These are phyloP conservation scores for Sus cebifrons DNA, from an alignment of 2,797 vertebrate genomes.

Conservation along the genomic window DNA sequence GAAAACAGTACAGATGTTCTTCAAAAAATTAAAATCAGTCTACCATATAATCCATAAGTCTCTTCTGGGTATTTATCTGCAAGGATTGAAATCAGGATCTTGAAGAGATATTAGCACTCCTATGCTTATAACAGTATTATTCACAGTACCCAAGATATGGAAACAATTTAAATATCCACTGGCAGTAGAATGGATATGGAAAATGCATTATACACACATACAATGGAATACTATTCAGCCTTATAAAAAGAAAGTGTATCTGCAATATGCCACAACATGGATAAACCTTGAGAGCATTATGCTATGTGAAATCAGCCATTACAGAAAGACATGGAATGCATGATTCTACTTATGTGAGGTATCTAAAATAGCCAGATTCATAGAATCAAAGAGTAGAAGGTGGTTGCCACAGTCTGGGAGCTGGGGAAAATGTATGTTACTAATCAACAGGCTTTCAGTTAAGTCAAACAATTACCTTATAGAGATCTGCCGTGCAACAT, in stretches of 20 bases:
- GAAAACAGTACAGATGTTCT: no score
- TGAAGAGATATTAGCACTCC: no score
- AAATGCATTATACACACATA: not conserved
- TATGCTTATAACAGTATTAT: no score
- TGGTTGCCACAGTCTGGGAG: not conserved
- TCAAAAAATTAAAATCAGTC: no score
- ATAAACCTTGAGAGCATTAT: not conserved
- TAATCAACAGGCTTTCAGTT: not conserved
- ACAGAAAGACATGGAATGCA: not conserved
- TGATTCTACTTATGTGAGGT: not conserved
- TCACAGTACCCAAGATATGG: no score
- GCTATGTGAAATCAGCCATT: not conserved
- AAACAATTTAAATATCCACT: not conserved
- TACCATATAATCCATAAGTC: no score
- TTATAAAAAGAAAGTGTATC: not conserved
- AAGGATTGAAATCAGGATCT: no score
- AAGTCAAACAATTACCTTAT: not conserved
- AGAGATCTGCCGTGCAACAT: not conserved
- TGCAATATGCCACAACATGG: not conserved
- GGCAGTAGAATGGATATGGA: not conserved
- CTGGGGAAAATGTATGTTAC: not conserved
- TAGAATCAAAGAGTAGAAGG: not conserved
- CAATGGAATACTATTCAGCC: not conserved
- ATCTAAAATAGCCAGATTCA: conserved; percentile 6
- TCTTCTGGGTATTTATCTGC: no score